These are phyloP conservation scores for Hetaerina americana DNA, from an alignment of 1,140 invertebrate species.

Conservation along the genomic window DNA sequence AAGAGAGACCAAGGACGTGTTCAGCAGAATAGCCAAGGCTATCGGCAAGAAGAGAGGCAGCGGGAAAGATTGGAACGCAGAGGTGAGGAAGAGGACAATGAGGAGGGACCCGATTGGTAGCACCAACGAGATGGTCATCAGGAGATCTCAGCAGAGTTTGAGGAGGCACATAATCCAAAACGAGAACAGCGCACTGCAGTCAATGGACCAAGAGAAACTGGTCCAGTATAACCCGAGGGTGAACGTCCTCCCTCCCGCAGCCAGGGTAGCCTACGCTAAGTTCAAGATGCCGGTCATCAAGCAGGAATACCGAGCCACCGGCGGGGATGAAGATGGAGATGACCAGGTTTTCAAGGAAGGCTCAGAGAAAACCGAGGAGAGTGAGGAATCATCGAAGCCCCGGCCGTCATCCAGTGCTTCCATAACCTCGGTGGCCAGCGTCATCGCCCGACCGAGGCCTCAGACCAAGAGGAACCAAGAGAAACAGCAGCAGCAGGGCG, in stretches of 20 bases:
- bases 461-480: background rate
- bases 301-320: slow-evolving; percentile 3
- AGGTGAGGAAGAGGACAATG: slow-evolving; percentile 55
- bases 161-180: slow-evolving; percentile 41
- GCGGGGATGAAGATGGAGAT: background rate
- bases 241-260: slow-evolving; percentile 52
- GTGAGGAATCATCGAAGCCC: no score
- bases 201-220: slow-evolving; percentile 52
- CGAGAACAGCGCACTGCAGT: slow-evolving; percentile 33
- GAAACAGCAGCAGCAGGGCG: background rate
- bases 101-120: slow-evolving; percentile 63
- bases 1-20: slow-evolving; percentile 55
- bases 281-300: slow-evolving; percentile 61
- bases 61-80: slow-evolving; percentile 71
- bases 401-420: background rate
- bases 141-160: slow-evolving; percentile 48
- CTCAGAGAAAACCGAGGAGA: background rate
- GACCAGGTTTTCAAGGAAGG: background rate
- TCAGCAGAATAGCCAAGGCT: slow-evolving; percentile 61
- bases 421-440: background rate
- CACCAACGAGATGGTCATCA: slow-evolving; percentile 44
- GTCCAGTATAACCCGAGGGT: slow-evolving; percentile 66
- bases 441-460: background rate
- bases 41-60: slow-evolving; percentile 44
- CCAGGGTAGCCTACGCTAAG: slow-evolving; percentile 69